Evolutionary conservation across 2,888 invertebrate species (phyloP), one percentile per base, ranked within the genome.

Genomic region (Netelia fuscicornis): DNA sequence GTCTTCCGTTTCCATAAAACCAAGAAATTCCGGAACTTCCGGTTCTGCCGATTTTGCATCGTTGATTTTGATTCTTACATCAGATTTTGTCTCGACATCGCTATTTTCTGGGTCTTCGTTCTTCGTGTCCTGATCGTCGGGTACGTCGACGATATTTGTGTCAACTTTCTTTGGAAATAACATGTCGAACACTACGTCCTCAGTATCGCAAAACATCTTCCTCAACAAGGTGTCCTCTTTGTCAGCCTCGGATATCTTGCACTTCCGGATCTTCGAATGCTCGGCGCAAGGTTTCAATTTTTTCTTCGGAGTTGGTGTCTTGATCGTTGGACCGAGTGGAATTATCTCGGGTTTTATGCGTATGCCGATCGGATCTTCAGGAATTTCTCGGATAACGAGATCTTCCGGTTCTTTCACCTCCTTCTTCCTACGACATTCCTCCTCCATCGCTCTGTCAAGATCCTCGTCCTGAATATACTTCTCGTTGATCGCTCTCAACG

Each of bases 401-500:
- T 74, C 75, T 1, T 79, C 70, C n/a, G 76, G 30, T 58, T 25
- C 30, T 9, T 37, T 64, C 52, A 65, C 25, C 6, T 3, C 5
- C 10, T 84, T 79, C 0, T 68, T 76, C 64, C 52, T 80, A 44
- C 68, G 65, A 17, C 88, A 86, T 25, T 85, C 80, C 56, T 89
- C 76, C 37, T 89, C 84, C 23, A 54, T 67, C 8, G 81, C 77
- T 56, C 84, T 86, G 48, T 90, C 88, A 2, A 70, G 3, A 25
- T 82, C 82, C 62, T 90, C 86, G 17, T 91, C 88, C 9, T 88
- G 88, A 68, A 92, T 87, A 60, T 88, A 92, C 37, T 85, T 87
- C n/a, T 93, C 93, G 60, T 93, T 88, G 48, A 93, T 91, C 0
- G 93, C 92, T 81, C 93, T 89, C 13, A 93, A 85, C 0, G 93